Percentiles rank a stretch among this genome's conserved stretches.
Evolutionary conservation across 92 coral and sea anemone genomes (phyloP).

Genomic region (Anthopleura xanthogrammica): DNA sequence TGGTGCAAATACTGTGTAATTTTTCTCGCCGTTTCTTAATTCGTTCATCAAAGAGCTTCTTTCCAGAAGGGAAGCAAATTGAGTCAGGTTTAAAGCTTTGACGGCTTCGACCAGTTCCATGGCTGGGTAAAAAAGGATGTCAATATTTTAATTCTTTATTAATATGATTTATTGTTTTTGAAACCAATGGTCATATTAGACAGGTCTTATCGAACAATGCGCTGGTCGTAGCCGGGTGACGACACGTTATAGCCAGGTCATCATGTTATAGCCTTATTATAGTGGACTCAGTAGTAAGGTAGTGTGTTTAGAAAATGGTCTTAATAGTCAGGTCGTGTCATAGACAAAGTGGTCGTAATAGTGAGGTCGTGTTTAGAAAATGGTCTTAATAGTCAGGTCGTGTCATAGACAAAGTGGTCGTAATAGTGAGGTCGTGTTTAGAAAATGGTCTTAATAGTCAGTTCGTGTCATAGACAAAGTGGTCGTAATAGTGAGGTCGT

Average conservation of each 20-base stretch:
- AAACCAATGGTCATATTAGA: too few relatives aligned
- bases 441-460: neutral
- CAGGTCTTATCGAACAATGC: too few relatives aligned
- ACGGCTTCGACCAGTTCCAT: constrained; percentile 77
- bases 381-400: neutral
- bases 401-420: neutral
- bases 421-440: neutral
- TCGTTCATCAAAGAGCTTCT: constrained; percentile 44
- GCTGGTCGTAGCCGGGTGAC: too few relatives aligned
- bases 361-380: neutral
- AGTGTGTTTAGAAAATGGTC: neutral
- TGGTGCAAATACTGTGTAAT: constrained; percentile 82
- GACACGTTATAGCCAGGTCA: neutral
- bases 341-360: neutral
- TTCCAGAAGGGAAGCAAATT: constrained; percentile 52
- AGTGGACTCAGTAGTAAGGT: too few relatives aligned
- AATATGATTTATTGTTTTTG: too few relatives aligned
- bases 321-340: neutral
- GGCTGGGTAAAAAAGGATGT: constrained; percentile 28
- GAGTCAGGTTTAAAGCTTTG: constrained; percentile 60
- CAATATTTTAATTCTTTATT: too few relatives aligned
- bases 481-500: neutral
- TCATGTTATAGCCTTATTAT: too few relatives aligned
- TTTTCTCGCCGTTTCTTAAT: constrained; percentile 35
- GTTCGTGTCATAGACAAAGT: neutral